phyloP scores from a whole-genome alignment of 2,113 vertebrate genomes.

The Microcebus murinus region DNA sequence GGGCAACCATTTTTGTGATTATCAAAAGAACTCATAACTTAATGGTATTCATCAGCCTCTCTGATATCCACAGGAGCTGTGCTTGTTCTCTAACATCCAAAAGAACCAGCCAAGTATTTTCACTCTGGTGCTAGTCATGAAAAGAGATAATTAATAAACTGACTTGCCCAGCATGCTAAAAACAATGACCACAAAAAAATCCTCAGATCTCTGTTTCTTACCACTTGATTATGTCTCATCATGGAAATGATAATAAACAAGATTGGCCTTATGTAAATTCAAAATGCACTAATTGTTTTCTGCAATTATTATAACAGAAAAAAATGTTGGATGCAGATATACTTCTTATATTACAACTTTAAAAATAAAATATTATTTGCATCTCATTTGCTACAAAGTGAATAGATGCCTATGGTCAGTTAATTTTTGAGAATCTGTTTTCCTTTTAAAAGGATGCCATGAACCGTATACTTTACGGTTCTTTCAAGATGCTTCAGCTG shows the following conservation, averaged over 20 bases:
- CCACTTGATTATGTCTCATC: neutral
- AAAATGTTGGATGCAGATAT: neutral
- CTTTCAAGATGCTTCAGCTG: neutral
- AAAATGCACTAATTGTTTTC: conserved; percentile 40
- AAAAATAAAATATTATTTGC: neutral
- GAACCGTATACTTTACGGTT: neutral
- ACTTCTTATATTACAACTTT: neutral
- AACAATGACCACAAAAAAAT: conserved; percentile 11
- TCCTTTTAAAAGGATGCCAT: neutral
- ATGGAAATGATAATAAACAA: neutral
- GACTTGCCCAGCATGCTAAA: neutral
- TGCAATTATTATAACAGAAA: neutral
- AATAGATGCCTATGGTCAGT: neutral
- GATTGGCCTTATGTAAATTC: neutral
- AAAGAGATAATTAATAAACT: conserved; percentile 65
- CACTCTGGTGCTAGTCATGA: conserved; percentile 38
- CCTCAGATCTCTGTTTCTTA: conserved; percentile 1
- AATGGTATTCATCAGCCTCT: neutral
- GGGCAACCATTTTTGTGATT: conserved; percentile 47
- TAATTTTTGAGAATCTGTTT: neutral
- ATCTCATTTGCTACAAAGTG: neutral
- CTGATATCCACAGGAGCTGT: neutral
- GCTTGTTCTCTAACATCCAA: conserved; percentile 56
- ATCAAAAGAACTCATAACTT: conserved; percentile 43
- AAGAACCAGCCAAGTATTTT: conserved; percentile 2